Evolutionary conservation across 2,888 invertebrate species (phyloP).

Genomic region (Tachina fera): DNA sequence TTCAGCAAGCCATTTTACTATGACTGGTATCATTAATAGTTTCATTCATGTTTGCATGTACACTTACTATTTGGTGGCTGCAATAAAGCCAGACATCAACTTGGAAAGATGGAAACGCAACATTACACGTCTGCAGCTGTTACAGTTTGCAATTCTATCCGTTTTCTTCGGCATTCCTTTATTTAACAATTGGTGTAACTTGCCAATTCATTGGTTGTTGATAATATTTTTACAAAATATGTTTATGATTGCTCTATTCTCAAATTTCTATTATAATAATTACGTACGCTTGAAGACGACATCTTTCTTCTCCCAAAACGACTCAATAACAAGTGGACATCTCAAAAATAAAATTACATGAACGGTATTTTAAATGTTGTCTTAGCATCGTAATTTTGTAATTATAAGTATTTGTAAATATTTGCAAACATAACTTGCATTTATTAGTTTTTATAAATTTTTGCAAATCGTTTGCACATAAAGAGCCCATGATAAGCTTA

Average conservation of each 20-base stretch:
- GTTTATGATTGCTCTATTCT: constrained; percentile 75
- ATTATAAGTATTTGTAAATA: no score
- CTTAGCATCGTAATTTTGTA: not conserved
- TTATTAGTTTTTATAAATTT: no score
- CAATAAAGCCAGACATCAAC: constrained; percentile 85
- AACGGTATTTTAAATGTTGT: not conserved
- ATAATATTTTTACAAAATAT: constrained; percentile 70
- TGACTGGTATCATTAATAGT: constrained; percentile 87
- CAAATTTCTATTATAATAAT: constrained; percentile 75
- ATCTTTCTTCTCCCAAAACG: not conserved
- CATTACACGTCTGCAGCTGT: constrained; percentile 91
- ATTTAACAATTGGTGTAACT: constrained; percentile 71
- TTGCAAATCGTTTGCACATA: no score
- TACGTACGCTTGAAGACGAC: constrained; percentile 68
- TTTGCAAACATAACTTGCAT: no score
- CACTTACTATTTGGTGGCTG: constrained; percentile 88
- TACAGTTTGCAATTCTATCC: constrained; percentile 86
- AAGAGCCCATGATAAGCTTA: no score
- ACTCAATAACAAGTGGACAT: not conserved
- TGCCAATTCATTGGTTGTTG: constrained; percentile 45
- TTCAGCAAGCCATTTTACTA: constrained; percentile 87
- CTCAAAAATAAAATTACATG: not conserved
- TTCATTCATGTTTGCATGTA: constrained; percentile 93
- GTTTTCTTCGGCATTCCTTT: constrained; percentile 83
- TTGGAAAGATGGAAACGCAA: constrained; percentile 90